Evolutionary conservation across 2,113 vertebrate species (phyloP), one percentile per base, ranked within the genome.

Genomic region (Hemiprocne comata): DNA sequence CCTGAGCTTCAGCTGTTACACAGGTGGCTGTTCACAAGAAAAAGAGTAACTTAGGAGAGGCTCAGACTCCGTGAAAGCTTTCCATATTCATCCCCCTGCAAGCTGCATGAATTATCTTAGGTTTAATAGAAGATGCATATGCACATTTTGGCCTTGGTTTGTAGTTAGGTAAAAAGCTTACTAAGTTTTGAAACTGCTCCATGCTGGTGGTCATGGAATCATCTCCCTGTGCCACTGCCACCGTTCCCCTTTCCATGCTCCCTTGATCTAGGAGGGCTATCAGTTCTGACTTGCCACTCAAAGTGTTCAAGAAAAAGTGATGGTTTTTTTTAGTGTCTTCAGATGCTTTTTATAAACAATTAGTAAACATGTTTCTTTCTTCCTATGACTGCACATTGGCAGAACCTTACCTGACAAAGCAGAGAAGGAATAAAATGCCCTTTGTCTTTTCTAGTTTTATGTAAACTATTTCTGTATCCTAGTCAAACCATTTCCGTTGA

Each of bases 381-480:
- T 55, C 24, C 12, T 10, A 0, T 25, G 10, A 58, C 9, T 1
- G 0, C 17, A 38, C 11, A 3, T 14, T 55, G 66, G 11, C 58
- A 86, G 31, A 81, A 46, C 33, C 14, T 50, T 73, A 75, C 20
- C 33, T 65, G n/a, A 62, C 50, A 64, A 62, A 69, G 34, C 46
- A 55, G 54, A 64, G 36, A 21, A 64, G 21, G 36, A 78, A 57
- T 62, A 62, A 83, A 78, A 62, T 15, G 6, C 46, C 34, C 46
- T 48, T 54, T 40, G 6, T 58, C 33, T 79, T 70, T 42, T n/a
- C 53, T 48, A 23, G 15, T 6, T 24, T 80, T 74, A 44, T 54
- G 7, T 26, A 55, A 84, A 55, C 19, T 54, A 8, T 75, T 60
- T 54, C 26, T 66, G 23, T 71, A 50, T 60, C 51, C 44, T 13